Evolutionary conservation across 2,797 vertebrate genomes (phyloP), one percentile per base, ranked within the genome.

Genomic region (Danio kyathit): DNA sequence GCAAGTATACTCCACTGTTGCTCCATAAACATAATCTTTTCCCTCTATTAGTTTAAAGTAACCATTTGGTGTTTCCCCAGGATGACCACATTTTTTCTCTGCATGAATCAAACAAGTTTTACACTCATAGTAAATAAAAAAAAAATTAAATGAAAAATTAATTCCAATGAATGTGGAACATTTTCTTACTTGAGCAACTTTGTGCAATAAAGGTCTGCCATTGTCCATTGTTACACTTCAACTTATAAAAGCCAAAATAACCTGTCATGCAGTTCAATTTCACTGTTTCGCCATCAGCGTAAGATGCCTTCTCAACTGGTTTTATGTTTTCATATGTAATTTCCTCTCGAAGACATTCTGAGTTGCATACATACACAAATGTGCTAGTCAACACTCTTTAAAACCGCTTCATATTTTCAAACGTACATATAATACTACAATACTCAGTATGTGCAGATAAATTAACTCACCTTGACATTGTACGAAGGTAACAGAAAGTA

Each of bases 1-100:
- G 83, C 93, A 95, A 54, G 71, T 88, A 74, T 92, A 95, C 29
- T 74, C 4, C 52, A 95, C 91, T 75, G 84, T n/a, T 61, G 92
- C 91, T 46, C 92, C 92, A 81, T 92, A 93, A 64, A 92, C 90
- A 88, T 90, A 94, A 81, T 94, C 93, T 0, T 75, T 12, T 61
- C 86, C 92, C 0, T 0, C 0, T n/a, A 3, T 51, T 60, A 94
- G 89, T 0, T 19, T 8, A 61, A 94, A 95, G 21, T 93, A 88
- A n/a, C 90, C 91, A 88, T 89, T 90, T 72, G 61, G 60, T 5
- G 87, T 81, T 2, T 94, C 93, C 0, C 93, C 94, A 0, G 93
- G 93, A 19, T 94, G 93, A 54, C 93, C 93, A 44, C 94, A 95
- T 44, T 87, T 51, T 69, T 21, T 92, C 13, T 81, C 94, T 95